These are phyloP conservation scores for Illadopsis cleaveri DNA, from an alignment of 2,113 vertebrate genomes.

Conservation along the genomic window DNA sequence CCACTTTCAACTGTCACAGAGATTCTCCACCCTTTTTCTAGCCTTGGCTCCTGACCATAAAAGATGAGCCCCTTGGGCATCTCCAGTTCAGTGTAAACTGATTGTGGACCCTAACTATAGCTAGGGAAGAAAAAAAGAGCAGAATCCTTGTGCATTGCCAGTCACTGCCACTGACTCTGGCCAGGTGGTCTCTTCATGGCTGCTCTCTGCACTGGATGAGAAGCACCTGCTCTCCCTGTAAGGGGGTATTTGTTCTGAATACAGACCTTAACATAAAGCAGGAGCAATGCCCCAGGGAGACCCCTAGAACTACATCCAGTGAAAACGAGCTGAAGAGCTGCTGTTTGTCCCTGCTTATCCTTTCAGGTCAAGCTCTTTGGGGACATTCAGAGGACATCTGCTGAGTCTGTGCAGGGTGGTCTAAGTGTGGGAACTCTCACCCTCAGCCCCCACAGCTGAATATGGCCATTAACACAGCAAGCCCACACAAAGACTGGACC, in stretches of 20 bases:
- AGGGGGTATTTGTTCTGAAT: not conserved
- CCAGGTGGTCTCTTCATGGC: not conserved
- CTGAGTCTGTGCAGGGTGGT: not conserved
- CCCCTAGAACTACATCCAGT: not conserved
- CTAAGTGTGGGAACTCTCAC: not conserved
- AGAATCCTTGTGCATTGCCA: not conserved
- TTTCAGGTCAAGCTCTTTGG: not conserved
- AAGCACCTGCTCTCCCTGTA: not conserved
- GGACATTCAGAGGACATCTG: not conserved
- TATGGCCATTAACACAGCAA: not conserved
- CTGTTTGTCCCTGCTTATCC: not conserved
- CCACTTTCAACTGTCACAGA: not conserved
- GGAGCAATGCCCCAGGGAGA: not conserved
- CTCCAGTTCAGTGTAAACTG: not conserved
- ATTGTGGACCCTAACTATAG: not conserved
- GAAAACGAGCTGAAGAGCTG: not conserved
- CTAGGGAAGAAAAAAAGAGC: not conserved
- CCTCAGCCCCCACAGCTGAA: not conserved
- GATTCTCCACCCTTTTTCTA: not conserved
- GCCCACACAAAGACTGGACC: not conserved
- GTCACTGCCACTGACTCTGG: not conserved
- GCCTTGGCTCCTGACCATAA: not conserved
- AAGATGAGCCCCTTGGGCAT: not conserved
- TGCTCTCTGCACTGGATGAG: not conserved
- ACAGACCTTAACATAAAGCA: not conserved